Evolutionary conservation across 2,888 invertebrate species (phyloP).

Genomic region (Mayetiola destructor): DNA sequence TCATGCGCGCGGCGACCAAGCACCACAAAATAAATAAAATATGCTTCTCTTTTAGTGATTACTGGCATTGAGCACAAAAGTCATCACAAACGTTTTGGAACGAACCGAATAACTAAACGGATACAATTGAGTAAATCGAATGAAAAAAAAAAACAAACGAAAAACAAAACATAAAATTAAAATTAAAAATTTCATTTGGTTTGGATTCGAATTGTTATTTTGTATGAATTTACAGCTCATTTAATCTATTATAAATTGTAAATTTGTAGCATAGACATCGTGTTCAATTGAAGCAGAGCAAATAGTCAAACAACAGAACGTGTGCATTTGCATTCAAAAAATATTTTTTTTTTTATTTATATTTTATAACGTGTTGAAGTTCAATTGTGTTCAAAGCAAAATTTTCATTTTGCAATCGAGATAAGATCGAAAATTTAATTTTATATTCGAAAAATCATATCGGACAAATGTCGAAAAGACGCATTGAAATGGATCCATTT

Average conservation of each 20-base stretch:
- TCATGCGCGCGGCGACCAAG: conserved; percentile 4
- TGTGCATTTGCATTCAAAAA: background rate
- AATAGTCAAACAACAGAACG: background rate
- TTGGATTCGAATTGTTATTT: background rate
- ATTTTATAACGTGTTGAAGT: background rate
- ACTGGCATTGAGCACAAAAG: background rate
- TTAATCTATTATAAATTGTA: too few relatives aligned
- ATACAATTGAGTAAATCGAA: background rate
- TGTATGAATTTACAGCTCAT: background rate
- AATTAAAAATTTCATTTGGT: background rate
- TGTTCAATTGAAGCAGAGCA: too few relatives aligned
- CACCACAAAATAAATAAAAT: conserved; percentile 12
- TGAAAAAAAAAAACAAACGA: background rate
- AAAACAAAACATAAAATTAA: background rate
- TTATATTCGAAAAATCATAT: too few relatives aligned
- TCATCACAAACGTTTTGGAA: background rate
- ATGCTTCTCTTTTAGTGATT: background rate
- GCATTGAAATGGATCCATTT: conserved; percentile 78
- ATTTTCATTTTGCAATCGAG: background rate
- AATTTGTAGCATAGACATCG: too few relatives aligned
- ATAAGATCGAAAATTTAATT: background rate
- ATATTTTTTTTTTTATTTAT: background rate
- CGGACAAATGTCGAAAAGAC: conserved; percentile 71
- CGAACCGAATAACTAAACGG: background rate
- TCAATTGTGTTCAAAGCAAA: background rate